Evolutionary conservation across 2,888 invertebrate species (phyloP).

Genomic region (Thecocarcelia acutangulata): DNA sequence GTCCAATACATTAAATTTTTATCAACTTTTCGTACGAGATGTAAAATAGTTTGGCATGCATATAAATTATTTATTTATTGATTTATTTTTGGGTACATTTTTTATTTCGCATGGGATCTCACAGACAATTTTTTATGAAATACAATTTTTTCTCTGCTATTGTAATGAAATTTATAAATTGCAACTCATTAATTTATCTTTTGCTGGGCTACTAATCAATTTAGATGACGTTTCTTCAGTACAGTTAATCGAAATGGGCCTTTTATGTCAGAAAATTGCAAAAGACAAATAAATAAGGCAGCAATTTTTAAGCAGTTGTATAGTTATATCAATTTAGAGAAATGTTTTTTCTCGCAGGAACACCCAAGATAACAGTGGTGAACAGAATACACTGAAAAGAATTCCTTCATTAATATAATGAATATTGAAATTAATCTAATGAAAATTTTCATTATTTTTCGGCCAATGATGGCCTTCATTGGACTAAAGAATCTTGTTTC

Average conservation of each 20-base stretch:
- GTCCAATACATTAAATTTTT: constrained; percentile 54
- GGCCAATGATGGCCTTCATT: too few species aligned
- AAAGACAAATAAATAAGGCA: constrained; percentile 2
- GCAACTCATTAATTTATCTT: constrained; percentile 57
- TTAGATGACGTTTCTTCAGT: constrained; percentile 49
- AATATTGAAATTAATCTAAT: too few species aligned
- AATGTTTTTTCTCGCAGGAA: too few species aligned
- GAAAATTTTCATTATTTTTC: too few species aligned
- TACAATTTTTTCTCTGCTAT: background rate
- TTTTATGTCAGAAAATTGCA: constrained; percentile 27
- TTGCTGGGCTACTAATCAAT: constrained; percentile 46
- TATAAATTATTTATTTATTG: constrained; percentile 54
- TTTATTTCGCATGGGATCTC: constrained; percentile 21
- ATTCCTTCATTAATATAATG: too few species aligned
- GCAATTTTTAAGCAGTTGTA: background rate
- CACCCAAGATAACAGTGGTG: too few species aligned
- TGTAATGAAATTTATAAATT: constrained; percentile 57
- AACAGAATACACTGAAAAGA: too few species aligned
- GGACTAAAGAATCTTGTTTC: too few species aligned
- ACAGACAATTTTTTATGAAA: background rate
- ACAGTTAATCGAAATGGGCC: constrained; percentile 37
- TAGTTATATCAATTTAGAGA: too few species aligned
- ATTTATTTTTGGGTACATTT: constrained; percentile 46
- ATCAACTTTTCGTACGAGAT: constrained; percentile 57
- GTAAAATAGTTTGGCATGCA: constrained; percentile 8